phyloP scores from a whole-genome alignment of 2,888 invertebrate species.

The Drosophila mulleri region DNA sequence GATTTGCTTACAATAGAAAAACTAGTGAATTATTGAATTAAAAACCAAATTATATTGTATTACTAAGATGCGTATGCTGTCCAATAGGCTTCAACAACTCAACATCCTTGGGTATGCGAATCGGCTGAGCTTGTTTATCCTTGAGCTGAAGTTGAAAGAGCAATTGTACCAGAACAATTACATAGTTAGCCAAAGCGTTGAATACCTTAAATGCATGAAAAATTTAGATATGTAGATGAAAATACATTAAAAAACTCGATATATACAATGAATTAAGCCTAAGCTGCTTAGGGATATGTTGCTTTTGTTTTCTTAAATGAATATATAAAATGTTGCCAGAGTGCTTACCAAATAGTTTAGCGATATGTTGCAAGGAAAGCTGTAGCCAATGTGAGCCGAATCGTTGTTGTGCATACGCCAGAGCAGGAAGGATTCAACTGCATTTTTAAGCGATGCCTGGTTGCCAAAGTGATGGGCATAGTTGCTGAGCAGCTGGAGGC shows the following conservation, averaged over 20 bases:
- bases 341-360: slow-evolving; percentile 73
- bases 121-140: slow-evolving; percentile 26
- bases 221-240: not conserved
- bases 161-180: slow-evolving; percentile 80
- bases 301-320: not conserved
- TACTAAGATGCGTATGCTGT: slow-evolving; percentile 30
- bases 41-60: not conserved
- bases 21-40: too few species aligned
- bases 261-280: not conserved
- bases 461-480: slow-evolving; percentile 53
- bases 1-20: not conserved
- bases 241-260: not conserved
- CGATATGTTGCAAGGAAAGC: slow-evolving; percentile 58
- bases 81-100: slow-evolving; percentile 44
- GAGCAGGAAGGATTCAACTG: slow-evolving; percentile 58
- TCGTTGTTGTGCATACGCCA: slow-evolving; percentile 73
- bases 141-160: slow-evolving; percentile 74
- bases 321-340: slow-evolving; percentile 1
- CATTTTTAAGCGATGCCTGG: slow-evolving; percentile 11
- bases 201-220: slow-evolving; percentile 59
- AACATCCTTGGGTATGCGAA: slow-evolving; percentile 52
- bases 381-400: slow-evolving; percentile 67
- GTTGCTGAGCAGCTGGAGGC: slow-evolving; percentile 57
- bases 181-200: slow-evolving; percentile 78
- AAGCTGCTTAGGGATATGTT: too few species aligned